Conservation (phyloP, 2,113 vertebrate genomes). For the Oncorhynchus gorbuscha region DNA sequence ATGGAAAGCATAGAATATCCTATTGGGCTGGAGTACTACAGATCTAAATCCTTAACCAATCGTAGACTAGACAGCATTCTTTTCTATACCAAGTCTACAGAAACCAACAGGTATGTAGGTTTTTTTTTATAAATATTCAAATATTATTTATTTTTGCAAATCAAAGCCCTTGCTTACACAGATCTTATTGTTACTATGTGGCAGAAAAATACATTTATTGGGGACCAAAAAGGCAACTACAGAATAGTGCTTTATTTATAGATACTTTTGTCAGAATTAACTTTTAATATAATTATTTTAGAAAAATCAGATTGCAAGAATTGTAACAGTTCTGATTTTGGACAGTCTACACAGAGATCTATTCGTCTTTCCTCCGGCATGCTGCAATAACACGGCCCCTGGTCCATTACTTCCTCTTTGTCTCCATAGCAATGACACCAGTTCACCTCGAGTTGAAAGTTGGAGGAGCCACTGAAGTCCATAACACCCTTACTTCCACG, state of each 20-base stretch:
- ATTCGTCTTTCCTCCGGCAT: slow-evolving; percentile 26
- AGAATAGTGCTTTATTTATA: slow-evolving; percentile 60
- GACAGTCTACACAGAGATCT: slow-evolving; percentile 44
- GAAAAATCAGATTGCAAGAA: slow-evolving; percentile 64
- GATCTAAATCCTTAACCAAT: slow-evolving; percentile 38
- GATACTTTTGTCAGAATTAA: slow-evolving; percentile 37
- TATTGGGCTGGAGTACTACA: slow-evolving; percentile 35
- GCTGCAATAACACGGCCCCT: slow-evolving; percentile 30
- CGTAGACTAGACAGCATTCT: slow-evolving; percentile 46
- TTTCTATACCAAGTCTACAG: slow-evolving; percentile 47
- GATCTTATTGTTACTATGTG: slow-evolving; percentile 43
- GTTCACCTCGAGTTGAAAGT: slow-evolving; percentile 9
- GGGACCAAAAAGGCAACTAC: slow-evolving; percentile 61
- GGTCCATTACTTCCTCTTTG: slow-evolving; percentile 34
- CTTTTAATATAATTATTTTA: slow-evolving; percentile 37
- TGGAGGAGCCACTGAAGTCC: slow-evolving; percentile 40
- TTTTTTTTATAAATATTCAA: background rate
- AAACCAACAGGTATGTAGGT: slow-evolving; percentile 35
- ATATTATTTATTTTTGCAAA: slow-evolving; percentile 46
- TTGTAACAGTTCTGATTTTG: too few relatives aligned
- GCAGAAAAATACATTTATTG: slow-evolving; percentile 28
- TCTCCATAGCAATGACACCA: slow-evolving; percentile 53
- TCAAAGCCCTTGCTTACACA: slow-evolving; percentile 76
- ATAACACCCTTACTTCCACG: slow-evolving; percentile 35
- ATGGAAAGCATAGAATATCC: slow-evolving; percentile 35